Percentiles rank a stretch among this genome's conserved stretches.
phyloP scores from a whole-genome alignment of 2,113 vertebrate species.

The Axis porcinus region DNA sequence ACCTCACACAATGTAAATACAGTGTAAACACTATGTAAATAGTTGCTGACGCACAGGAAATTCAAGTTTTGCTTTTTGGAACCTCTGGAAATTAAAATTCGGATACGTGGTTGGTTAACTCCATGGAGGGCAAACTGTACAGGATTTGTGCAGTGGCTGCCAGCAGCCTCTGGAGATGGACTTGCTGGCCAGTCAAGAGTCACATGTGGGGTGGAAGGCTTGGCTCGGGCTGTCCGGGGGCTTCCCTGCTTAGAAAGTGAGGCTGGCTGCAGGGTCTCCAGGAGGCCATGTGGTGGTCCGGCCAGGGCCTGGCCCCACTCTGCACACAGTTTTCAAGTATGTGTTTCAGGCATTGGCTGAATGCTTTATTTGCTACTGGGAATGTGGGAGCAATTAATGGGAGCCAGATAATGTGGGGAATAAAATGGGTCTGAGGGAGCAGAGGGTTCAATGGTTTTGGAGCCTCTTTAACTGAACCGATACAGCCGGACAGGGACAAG shows the following conservation, averaged over 20 bases:
- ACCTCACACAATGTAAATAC: background rate
- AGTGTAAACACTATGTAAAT: background rate
- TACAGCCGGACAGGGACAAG: background rate
- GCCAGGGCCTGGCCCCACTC: background rate
- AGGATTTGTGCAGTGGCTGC: background rate
- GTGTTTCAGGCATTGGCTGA: background rate
- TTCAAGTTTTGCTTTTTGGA: background rate
- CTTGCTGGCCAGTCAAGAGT: background rate
- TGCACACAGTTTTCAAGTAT: background rate
- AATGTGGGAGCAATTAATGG: background rate
- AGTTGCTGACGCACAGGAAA: background rate
- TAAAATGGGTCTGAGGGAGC: background rate
- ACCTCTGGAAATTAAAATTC: background rate
- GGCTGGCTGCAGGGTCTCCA: background rate
- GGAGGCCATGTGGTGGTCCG: background rate
- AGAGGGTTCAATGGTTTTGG: background rate
- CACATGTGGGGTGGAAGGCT: no score
- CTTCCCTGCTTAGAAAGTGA: background rate
- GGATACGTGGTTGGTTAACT: background rate
- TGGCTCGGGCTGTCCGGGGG: background rate
- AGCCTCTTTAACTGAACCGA: background rate
- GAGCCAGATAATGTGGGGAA: constrained; percentile 28
- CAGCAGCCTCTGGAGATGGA: background rate
- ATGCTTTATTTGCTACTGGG: background rate
- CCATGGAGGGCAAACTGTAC: background rate